Evolutionary conservation across 30 jellyfish, hydroid and myxozoan genomes (phyloP), one percentile per base, ranked within the genome.

Genomic region (Cassiopea andromeda): DNA sequence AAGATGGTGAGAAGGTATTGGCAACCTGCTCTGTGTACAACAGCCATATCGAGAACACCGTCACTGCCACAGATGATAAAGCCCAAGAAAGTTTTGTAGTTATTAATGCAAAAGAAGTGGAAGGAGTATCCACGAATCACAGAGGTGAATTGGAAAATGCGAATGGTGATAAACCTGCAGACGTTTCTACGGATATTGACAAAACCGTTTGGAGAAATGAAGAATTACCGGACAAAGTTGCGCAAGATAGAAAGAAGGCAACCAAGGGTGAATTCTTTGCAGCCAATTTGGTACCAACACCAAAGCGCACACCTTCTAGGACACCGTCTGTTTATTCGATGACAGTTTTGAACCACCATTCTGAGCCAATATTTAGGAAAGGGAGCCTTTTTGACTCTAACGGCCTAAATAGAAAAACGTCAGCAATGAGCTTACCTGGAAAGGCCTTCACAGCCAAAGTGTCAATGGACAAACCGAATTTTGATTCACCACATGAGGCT

Each of bases 401-500:
- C 75, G 44, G 54, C 18, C 48, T 13, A 1, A 44, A 4, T 48
- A 82, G 84, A 7, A 69, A 57, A 83, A 2, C 75, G 43, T 83
- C 84, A 5, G 73, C 75, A 45, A 27, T 71, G 14, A 83, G 72
- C 60, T 48, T 83, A 12, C 44, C 78, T 48, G 84, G 48, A 47
- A 47, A 74, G 57, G 48, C 45, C 9, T 8, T 45, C 43, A 18
- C 16, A 19, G 27, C 76, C 15, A 83, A 46, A 49, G 91, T 68
- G 60, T 83, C 91, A 46, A 71, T 47, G 38, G 84, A 72, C 50
- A n/a, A 19, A 9, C 84, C 77, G 38, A 69, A 70, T 69, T 69
- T 54, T 18, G 91, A 54, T 83, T 83, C 44, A n/a, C 77, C 85
- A 5, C 75, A 27, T 14, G 85, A 83, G 50, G 77, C 91, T 1